A percentile compares a stretch with the other conserved stretches of the same genome.
Conservation (phyloP, 2,113 vertebrate genomes). For the Pseudorectes ferrugineus region DNA sequence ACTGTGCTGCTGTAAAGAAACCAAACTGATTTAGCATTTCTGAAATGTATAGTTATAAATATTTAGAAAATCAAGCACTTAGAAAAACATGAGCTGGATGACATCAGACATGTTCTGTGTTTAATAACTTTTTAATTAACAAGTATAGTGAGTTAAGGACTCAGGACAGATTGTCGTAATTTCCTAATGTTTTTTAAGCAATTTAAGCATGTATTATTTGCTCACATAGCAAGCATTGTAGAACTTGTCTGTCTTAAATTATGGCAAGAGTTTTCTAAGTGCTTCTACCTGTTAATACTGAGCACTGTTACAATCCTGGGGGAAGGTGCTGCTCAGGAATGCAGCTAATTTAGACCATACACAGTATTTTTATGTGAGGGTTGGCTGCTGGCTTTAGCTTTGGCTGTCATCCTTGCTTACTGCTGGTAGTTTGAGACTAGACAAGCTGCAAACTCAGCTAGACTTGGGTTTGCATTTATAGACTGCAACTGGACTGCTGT, state of each 20-base stretch:
- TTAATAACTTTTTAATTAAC: neutral
- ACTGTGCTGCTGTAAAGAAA: neutral
- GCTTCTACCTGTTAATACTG: neutral
- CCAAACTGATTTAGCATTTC: neutral
- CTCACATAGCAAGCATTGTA: neutral
- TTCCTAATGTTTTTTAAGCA: neutral
- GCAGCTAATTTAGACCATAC: neutral
- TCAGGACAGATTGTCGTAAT: neutral
- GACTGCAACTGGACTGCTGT: neutral
- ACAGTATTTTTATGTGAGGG: neutral
- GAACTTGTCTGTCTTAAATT: neutral
- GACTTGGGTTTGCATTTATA: neutral
- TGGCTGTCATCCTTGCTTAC: conserved; percentile 7
- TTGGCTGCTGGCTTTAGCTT: neutral
- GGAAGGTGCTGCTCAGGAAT: neutral
- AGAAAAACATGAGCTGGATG: neutral
- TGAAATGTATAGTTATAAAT: neutral
- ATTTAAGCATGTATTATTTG: neutral
- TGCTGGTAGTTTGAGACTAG: neutral
- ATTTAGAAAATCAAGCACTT: neutral
- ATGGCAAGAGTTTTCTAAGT: neutral
- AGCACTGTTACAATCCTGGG: neutral
- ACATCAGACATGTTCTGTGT: neutral
- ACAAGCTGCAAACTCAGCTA: conserved; percentile 33
- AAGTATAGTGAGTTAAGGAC: neutral